These are phyloP conservation scores for Pao palembangensis DNA, from an alignment of 2,113 vertebrate genomes.

Conservation along the genomic window DNA sequence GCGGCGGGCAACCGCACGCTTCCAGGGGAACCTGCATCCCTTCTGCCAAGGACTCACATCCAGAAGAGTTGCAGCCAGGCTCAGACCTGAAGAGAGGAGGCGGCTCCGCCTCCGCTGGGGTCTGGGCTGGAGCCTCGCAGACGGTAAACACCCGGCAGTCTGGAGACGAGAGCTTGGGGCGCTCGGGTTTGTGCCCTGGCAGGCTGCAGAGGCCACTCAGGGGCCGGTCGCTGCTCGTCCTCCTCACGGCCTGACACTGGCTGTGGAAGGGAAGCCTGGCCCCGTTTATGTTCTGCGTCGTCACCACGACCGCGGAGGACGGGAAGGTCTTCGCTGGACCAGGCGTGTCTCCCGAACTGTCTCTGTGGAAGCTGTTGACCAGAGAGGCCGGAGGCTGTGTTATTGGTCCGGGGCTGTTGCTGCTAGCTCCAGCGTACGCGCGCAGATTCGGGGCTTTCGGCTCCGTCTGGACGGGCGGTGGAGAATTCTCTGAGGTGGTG, in stretches of 20 bases:
- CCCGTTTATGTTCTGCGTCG: slow-evolving; percentile 69
- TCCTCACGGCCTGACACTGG: slow-evolving; percentile 24
- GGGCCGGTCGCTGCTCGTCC: slow-evolving; percentile 50
- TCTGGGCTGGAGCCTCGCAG: slow-evolving; percentile 53
- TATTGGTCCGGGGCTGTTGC: slow-evolving; percentile 47
- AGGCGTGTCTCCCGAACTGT: slow-evolving; percentile 30
- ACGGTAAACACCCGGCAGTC: slow-evolving; percentile 61
- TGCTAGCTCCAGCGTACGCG: slow-evolving; percentile 2
- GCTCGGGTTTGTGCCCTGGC: slow-evolving; percentile 25
- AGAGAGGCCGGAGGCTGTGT: slow-evolving; percentile 53
- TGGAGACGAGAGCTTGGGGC: slow-evolving; percentile 28
- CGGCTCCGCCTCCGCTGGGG: slow-evolving; percentile 26
- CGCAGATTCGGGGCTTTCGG: slow-evolving; percentile 31
- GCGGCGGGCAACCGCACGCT: slow-evolving; percentile 81
- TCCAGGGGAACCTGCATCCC: slow-evolving; percentile 67
- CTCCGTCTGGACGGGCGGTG: slow-evolving; percentile 41
- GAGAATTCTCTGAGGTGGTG: neutral
- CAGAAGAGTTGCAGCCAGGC: slow-evolving; percentile 59
- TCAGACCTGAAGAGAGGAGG: slow-evolving; percentile 51
- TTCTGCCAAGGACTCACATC: slow-evolving; percentile 66
- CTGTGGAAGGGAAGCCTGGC: slow-evolving; percentile 44
- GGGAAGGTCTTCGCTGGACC: slow-evolving; percentile 39
- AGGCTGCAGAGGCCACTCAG: slow-evolving; percentile 52
- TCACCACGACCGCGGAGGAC: slow-evolving; percentile 59
- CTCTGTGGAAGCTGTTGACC: slow-evolving; percentile 26